Base-by-base conservation (phyloP, 2,797 vertebrate genomes). In the Spinus pinus region DNA sequence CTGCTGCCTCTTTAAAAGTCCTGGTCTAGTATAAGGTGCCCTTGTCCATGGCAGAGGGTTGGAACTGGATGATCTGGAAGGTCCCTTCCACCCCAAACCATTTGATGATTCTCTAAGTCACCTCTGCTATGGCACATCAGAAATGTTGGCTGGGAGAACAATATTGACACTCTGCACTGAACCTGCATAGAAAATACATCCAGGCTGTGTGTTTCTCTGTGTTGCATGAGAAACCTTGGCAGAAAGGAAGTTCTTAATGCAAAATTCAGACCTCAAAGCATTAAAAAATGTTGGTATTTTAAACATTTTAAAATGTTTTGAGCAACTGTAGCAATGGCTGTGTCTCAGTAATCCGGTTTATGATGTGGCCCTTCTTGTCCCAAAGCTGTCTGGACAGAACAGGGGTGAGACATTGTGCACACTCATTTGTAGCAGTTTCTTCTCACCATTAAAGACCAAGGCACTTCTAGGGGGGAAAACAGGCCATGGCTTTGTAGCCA, bases 381-480 rank as follows among this genome's bases (percentile, higher is more conserved):
- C 42, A 28, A 75, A 82, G 44, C 28, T 85, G 37, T 41, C 31
- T 56, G 51, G 49, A 42, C 2, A n/a, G 58, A 64, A 14, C 33
- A 84, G 24, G 33, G 15, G 2, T 50, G 57, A 47, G 42, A 39
- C 22, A 16, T 42, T 39, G 25, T 35, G 13, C 72, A 39, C 37
- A 44, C 19, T 27, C 6, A 0, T 42, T 30, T 0, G 5, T 16
- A n/a, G 60, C 0, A 0, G 21, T 35, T 92, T 94, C 39, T 54
- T 67, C 62, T 79, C 72, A 19, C 50, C 20, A 9, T 31, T 21
- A 18, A 42, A 67, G 28, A 49, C 16, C 30, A 37, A 22, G 72
- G 21, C 17, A 20, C 7, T 71, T 41, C 51, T 27, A 82, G 24
- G 11, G 14, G n/a, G 50, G 64, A 56, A 72, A 80, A 20, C 17